A percentile compares a stretch with the other conserved stretches of the same genome.
phyloP scores from a whole-genome alignment of 2,888 invertebrate genomes.

The Norana najaformis region DNA sequence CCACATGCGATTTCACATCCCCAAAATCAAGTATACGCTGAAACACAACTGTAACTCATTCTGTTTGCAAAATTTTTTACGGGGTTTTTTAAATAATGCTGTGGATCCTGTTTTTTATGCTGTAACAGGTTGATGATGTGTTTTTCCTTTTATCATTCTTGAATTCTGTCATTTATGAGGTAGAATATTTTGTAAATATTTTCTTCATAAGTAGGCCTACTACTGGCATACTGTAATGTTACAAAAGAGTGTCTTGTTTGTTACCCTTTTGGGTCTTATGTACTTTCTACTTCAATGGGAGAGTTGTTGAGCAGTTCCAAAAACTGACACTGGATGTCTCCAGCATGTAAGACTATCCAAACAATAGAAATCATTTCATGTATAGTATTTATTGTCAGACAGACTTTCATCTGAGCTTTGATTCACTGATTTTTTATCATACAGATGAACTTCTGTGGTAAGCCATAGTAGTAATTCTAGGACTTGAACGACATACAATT shows the following conservation, averaged over 20 bases:
- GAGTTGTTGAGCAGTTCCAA: neutral
- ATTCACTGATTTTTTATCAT: neutral
- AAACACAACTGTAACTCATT: too few relatives aligned
- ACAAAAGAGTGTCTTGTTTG: neutral
- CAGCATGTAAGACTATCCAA: too few relatives aligned
- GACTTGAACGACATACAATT: neutral
- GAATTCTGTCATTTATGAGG: neutral
- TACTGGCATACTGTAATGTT: neutral
- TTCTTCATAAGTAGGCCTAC: neutral
- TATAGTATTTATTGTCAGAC: neutral
- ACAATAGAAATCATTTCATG: neutral
- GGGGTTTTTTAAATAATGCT: too few relatives aligned
- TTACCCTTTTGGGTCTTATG: neutral
- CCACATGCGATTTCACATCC: too few relatives aligned
- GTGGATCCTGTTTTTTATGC: too few relatives aligned
- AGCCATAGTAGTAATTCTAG: neutral
- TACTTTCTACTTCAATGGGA: neutral
- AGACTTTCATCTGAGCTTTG: neutral
- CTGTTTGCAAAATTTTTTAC: too few relatives aligned
- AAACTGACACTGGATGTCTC: neutral
- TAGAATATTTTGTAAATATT: conserved; percentile 10
- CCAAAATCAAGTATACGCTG: too few relatives aligned
- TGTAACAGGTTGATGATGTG: too few relatives aligned
- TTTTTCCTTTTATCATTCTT: neutral
- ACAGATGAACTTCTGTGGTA: neutral